These are phyloP conservation scores for Podarcis raffonei DNA, from an alignment of 2,113 vertebrate species.

Conservation along the genomic window DNA sequence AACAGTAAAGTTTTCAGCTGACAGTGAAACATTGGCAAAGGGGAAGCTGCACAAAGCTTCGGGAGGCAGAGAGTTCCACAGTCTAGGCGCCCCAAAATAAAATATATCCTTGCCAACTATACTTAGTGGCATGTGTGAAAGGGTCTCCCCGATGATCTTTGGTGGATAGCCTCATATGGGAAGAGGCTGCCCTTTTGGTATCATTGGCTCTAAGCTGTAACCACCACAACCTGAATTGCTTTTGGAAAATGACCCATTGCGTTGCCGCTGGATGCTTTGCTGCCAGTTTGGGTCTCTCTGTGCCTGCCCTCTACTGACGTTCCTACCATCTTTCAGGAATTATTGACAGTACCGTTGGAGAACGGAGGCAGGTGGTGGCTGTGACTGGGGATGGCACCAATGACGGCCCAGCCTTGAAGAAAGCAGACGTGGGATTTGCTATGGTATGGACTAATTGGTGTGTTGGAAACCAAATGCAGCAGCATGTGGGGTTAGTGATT, in stretches of 20 bases:
- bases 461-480: neutral
- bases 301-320: neutral
- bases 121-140: neutral
- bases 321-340: conserved; percentile 79
- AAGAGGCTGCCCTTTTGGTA: no score
- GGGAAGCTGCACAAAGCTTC: neutral
- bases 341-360: conserved; percentile 92
- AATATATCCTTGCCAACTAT: neutral
- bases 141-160: neutral
- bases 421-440: conserved; percentile 97
- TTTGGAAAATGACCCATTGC: neutral
- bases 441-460: conserved; percentile 81
- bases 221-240: neutral
- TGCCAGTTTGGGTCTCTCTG: neutral
- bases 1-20: neutral
- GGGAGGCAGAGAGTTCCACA: neutral
- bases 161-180: neutral
- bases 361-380: conserved; percentile 94
- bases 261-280: neutral
- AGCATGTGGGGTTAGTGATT: neutral
- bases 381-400: conserved; percentile 98
- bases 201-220: neutral
- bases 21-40: neutral
- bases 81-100: neutral
- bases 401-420: conserved; percentile 95